Conservation (phyloP, 2,797 vertebrate genomes). For the Sciurus vulgaris region DNA sequence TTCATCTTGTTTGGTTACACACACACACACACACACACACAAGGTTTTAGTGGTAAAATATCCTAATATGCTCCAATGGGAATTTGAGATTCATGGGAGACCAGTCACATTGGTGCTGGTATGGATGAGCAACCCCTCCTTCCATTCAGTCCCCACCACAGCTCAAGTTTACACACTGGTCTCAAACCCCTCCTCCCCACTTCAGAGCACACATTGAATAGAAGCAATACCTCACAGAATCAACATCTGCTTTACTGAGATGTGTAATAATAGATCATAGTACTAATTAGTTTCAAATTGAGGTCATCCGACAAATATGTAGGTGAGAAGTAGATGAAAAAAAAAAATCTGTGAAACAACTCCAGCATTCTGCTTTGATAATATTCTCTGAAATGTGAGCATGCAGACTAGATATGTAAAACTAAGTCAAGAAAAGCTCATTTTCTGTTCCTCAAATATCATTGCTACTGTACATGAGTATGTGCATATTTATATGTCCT, state of each 20-base stretch:
- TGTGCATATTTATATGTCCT: too few relatives aligned
- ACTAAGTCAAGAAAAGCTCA: neutral
- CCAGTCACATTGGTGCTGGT: neutral
- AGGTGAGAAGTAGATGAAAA: neutral
- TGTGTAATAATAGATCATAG: neutral
- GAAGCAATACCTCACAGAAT: neutral
- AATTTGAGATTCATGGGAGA: neutral
- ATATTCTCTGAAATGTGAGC: neutral
- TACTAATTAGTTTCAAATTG: neutral
- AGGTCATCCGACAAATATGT: neutral
- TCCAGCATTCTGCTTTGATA: neutral
- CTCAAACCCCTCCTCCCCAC: neutral
- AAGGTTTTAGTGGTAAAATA: neutral
- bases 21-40: too few relatives aligned
- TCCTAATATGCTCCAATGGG: neutral
- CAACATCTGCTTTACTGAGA: neutral
- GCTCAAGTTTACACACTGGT: neutral
- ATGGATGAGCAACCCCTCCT: neutral
- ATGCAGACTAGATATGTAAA: neutral
- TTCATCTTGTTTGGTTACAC: neutral
- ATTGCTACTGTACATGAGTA: accelerated
- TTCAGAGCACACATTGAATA: neutral
- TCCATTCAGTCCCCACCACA: too few relatives aligned
- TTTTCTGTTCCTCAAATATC: neutral
- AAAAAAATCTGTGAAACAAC: neutral